These are phyloP conservation scores for Urosaurus nigricauda DNA, from an alignment of 2,797 vertebrate genomes.

Conservation along the genomic window DNA sequence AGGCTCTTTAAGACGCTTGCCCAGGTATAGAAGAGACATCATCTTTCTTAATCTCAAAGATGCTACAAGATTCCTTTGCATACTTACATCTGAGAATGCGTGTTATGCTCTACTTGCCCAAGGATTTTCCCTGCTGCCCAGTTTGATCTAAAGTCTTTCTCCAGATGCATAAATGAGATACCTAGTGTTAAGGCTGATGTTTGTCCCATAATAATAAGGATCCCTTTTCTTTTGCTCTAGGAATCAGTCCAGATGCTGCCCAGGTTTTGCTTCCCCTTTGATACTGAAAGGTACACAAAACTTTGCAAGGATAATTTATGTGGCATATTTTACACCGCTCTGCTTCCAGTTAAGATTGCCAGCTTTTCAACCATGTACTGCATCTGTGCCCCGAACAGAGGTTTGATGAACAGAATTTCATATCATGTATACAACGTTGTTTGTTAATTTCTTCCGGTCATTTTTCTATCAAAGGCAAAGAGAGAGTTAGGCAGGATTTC, in stretches of 20 bases:
- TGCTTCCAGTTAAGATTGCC: background rate
- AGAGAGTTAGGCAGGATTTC: background rate
- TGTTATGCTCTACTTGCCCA: background rate
- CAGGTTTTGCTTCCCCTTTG: constrained; percentile 92
- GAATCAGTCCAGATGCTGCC: constrained; percentile 84
- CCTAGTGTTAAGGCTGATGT: background rate
- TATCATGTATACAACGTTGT: background rate
- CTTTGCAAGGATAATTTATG: background rate
- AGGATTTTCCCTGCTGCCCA: background rate
- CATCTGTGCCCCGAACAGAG: background rate
- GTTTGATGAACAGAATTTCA: background rate
- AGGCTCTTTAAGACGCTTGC: too few species aligned
- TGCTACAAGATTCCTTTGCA: too few species aligned
- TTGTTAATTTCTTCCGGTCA: background rate
- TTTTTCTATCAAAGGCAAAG: background rate
- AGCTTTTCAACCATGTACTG: background rate
- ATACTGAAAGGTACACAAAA: constrained; percentile 84
- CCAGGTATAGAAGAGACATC: too few species aligned
- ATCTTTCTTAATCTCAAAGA: too few species aligned
- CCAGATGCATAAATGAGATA: background rate
- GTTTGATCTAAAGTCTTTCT: background rate
- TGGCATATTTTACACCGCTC: background rate
- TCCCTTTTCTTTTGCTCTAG: constrained; percentile 69
- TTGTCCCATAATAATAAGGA: background rate
- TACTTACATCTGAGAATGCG: background rate